Evolutionary conservation across 2,113 vertebrate species (phyloP).

Genomic region (Cyanistes caeruleus): DNA sequence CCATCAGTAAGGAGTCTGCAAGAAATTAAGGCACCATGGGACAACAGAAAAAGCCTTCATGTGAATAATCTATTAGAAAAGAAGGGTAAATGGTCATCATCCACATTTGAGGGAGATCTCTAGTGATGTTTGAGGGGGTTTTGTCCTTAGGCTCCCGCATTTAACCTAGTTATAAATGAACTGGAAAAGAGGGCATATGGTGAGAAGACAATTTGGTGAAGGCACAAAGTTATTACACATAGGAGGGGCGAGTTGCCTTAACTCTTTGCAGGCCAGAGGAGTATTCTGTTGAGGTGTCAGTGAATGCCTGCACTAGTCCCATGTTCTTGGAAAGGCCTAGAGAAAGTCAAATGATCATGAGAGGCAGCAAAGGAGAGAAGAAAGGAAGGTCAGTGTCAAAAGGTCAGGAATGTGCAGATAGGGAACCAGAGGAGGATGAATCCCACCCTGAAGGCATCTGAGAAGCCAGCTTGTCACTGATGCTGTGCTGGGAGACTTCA

Average conservation of each 20-base stretch:
- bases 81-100: background rate
- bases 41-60: background rate
- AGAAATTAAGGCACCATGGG: background rate
- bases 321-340: background rate
- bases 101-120: background rate
- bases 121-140: background rate
- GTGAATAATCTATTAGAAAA: background rate
- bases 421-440: background rate
- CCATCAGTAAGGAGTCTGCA: background rate
- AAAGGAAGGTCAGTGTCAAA: background rate
- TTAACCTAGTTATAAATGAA: slow-evolving; percentile 5
- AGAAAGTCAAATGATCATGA: background rate
- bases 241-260: background rate
- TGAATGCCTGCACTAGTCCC: background rate
- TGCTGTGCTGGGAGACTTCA: background rate
- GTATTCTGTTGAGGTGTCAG: background rate
- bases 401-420: background rate
- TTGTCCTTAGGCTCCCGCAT: background rate
- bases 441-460: background rate
- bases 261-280: background rate
- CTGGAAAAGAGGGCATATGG: background rate
- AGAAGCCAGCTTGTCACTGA: background rate
- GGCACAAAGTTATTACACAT: background rate
- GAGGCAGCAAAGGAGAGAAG: background rate
- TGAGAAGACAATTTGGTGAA: background rate